Conservation (phyloP, 2,888 invertebrate species). For the Drosophila recens region DNA sequence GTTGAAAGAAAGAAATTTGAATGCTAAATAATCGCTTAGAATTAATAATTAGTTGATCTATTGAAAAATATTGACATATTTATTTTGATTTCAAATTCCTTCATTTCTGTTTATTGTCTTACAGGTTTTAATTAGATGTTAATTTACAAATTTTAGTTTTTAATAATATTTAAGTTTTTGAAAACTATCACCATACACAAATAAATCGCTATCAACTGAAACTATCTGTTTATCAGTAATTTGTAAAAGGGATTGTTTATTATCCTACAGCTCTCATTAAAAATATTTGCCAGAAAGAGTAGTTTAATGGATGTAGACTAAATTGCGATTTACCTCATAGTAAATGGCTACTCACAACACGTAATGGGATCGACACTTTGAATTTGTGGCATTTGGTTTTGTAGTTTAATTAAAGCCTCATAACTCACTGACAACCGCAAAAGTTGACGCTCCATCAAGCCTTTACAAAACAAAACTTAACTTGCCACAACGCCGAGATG, state of each 20-base stretch:
- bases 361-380: constrained; percentile 1
- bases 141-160: too few relatives aligned
- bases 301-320: background rate
- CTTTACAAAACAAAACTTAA: constrained; percentile 45
- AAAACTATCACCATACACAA: too few relatives aligned
- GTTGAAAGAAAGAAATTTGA: background rate
- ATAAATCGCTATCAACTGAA: too few relatives aligned
- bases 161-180: too few relatives aligned
- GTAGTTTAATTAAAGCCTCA: constrained; percentile 34
- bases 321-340: background rate
- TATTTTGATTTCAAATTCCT: too few relatives aligned
- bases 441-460: constrained; percentile 45
- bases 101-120: too few relatives aligned
- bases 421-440: constrained; percentile 36
- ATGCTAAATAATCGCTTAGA: too few relatives aligned
- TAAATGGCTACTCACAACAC: constrained; percentile 10
- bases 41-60: too few relatives aligned
- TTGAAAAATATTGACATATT: too few relatives aligned
- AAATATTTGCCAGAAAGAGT: background rate
- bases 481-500: constrained; percentile 8
- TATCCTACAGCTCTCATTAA: background rate
- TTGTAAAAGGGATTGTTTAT: background rate
- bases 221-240: too few relatives aligned
- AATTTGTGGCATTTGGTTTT: background rate
- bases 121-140: too few relatives aligned